phyloP scores from a whole-genome alignment of 2,888 invertebrate genomes.

The Apomyelois bistriatella region DNA sequence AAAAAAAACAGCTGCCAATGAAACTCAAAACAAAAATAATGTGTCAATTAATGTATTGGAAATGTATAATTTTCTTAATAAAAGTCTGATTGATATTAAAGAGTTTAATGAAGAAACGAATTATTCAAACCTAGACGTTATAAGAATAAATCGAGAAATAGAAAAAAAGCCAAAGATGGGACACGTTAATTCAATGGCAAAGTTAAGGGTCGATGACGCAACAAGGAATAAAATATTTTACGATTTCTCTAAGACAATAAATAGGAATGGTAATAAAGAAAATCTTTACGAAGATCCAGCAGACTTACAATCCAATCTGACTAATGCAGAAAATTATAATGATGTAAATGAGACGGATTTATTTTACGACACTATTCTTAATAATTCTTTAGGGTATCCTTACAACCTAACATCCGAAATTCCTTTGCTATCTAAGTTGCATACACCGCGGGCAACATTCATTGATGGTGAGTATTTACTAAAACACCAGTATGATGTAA shows the following conservation, averaged over 20 bases:
- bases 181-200: conserved; percentile 52
- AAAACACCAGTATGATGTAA: too few species aligned
- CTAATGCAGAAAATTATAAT: conserved; percentile 18
- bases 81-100: neutral
- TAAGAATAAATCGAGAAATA: conserved; percentile 17
- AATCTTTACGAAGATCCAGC: conserved; percentile 11
- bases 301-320: conserved; percentile 18
- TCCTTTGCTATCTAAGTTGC: conserved; percentile 36
- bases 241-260: conserved; percentile 64
- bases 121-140: conserved; percentile 17
- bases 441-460: conserved; percentile 36
- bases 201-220: conserved; percentile 57
- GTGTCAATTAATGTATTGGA: neutral
- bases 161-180: conserved; percentile 22
- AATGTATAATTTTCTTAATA: neutral
- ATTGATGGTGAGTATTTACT: conserved; percentile 41
- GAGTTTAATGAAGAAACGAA: conserved; percentile 11
- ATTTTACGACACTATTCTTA: conserved; percentile 21
- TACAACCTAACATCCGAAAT: conserved; percentile 32
- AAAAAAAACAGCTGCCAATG: conserved; percentile 35
- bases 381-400: conserved; percentile 37
- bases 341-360: neutral
- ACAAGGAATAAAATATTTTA: conserved; percentile 60
- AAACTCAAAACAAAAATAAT: conserved; percentile 2
- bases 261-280: conserved; percentile 37